phyloP scores from a whole-genome alignment of 64 coral and sea anemone species.

The Pachyseris speciosa region DNA sequence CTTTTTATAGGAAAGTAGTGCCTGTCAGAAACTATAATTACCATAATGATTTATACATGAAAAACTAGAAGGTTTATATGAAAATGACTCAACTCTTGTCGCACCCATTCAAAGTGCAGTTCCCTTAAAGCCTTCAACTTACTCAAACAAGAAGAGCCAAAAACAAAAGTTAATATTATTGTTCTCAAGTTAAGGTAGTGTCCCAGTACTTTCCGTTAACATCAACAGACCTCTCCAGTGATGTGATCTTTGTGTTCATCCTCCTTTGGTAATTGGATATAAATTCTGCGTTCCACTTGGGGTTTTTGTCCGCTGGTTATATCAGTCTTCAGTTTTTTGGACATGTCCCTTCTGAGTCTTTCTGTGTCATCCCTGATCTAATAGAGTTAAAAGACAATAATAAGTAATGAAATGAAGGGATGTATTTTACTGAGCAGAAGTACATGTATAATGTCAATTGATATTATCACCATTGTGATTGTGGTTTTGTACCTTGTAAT shows the following conservation, averaged over 20 bases:
- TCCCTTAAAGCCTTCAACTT: constrained; percentile 1
- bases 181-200: not conserved
- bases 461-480: not conserved
- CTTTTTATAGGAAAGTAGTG: too few species aligned
- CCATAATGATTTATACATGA: too few species aligned
- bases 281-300: constrained; percentile 57
- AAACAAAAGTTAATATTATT: constrained; percentile 3
- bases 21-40: too few species aligned
- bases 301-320: constrained; percentile 73
- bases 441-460: too few species aligned
- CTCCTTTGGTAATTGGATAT: constrained; percentile 68
- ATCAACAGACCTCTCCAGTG: constrained; percentile 62
- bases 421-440: too few species aligned
- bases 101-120: not conserved
- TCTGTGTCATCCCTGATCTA: too few species aligned
- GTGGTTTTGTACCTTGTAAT: constrained; percentile 35
- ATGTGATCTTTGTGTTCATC: constrained; percentile 68
- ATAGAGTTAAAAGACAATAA: not conserved
- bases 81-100: too few species aligned
- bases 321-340: too few species aligned
- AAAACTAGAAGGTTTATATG: too few species aligned
- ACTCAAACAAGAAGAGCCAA: too few species aligned
- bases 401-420: not conserved
- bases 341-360: too few species aligned
- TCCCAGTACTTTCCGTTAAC: not conserved